phyloP scores from a whole-genome alignment of 2,113 vertebrate species.

The Syngnathus floridae region DNA sequence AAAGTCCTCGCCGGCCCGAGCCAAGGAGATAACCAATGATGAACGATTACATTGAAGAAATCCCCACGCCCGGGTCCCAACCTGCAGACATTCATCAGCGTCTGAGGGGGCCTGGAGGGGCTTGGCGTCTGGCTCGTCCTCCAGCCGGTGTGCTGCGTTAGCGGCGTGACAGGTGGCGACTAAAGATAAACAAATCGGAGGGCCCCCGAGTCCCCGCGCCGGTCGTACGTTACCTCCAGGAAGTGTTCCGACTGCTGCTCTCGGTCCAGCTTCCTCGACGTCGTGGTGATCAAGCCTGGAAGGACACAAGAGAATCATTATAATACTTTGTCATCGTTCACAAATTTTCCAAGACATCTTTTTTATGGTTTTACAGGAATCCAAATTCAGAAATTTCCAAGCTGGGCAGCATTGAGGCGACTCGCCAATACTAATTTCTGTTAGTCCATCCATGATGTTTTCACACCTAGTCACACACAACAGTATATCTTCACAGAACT shows the following conservation, averaged over 20 bases:
- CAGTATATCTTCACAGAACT: too few species aligned
- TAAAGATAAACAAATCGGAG: constrained; percentile 49
- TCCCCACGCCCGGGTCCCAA: constrained; percentile 48
- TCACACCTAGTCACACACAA: too few species aligned
- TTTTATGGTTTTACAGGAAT: neutral
- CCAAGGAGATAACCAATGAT: constrained; percentile 63
- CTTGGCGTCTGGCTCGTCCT: constrained; percentile 50
- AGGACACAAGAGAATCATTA: constrained; percentile 9
- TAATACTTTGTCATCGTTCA: neutral
- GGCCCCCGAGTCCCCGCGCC: constrained; percentile 13
- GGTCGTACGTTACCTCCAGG: constrained; percentile 81
- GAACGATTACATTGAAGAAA: constrained; percentile 64
- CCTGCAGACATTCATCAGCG: constrained; percentile 56
- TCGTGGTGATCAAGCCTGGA: constrained; percentile 92
- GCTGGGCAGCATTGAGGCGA: too few species aligned
- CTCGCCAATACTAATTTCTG: too few species aligned
- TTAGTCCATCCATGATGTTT: too few species aligned
- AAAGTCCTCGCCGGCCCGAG: constrained; percentile 41
- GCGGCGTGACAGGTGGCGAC: constrained; percentile 51
- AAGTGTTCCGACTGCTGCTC: constrained; percentile 97
- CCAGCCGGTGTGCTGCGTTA: constrained; percentile 47
- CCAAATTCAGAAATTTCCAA: neutral
- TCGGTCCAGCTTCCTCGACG: constrained; percentile 91
- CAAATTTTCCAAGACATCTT: too few species aligned
- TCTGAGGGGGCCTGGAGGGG: constrained; percentile 52